Base-by-base conservation (phyloP, 2,797 vertebrate species). In the Ispidina picta region DNA sequence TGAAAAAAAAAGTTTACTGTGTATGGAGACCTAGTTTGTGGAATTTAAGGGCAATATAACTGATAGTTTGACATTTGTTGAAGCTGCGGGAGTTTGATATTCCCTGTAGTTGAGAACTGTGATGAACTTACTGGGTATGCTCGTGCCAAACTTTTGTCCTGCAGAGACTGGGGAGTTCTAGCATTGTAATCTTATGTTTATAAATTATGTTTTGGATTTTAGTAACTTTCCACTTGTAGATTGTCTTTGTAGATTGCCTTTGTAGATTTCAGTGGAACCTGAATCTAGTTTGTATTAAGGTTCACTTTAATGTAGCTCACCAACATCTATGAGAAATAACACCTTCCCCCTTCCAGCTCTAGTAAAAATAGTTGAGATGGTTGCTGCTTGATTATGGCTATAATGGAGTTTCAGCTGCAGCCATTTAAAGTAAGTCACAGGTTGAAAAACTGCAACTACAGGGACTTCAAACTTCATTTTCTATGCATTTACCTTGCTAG, bases 231-330 rank as follows among this genome's bases (percentile, higher is more conserved):
- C 2, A 0, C 31, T 41, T 43, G 37, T 39, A 39, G 37, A 15
- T 28, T 12, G 8, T 15, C 4, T 41, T 41, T 2, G 5, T 41
- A 15, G 73, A 4, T 13, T 22, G 19, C 72, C 5, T 41, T 41
- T 2, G 5, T 41, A 15, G 73, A 4, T 13, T 22, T 17, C 69
- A 26, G 0, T 0, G 0, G 12, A 55, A 76, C 3, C 18, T 28
- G 28, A 29, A 23, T 52, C 44, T 21, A 15, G 18, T 48, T 90
- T 78, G 26, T 3, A 1, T 37, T 69, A 20, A 12, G 25, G 17
- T 5, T 46, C 1, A 2, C 12, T 72, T 65, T 4, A 23, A 62
- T 12, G 64, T 18, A 41, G 10, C 9, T 80, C 26, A 29, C 21
- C 17, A 62, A 16, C 4, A 19, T 75, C 16, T 41, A 0, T 22